Conservation (phyloP, 2,113 vertebrate species). For the Siniperca chuatsi region DNA sequence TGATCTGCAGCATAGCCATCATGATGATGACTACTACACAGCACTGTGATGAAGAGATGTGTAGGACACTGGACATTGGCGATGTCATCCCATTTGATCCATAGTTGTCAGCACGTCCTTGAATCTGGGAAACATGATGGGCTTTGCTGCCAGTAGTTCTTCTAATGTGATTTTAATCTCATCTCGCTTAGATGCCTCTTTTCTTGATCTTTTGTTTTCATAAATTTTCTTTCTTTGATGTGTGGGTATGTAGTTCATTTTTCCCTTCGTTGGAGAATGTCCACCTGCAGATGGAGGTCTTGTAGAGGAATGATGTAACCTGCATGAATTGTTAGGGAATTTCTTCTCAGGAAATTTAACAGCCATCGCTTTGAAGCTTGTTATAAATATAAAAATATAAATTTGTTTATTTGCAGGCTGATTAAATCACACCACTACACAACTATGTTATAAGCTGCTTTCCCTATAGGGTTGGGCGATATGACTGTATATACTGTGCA, state of each 20-base stretch:
- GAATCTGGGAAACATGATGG: slow-evolving; percentile 23
- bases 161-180: slow-evolving; percentile 19
- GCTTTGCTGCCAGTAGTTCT: slow-evolving; percentile 14
- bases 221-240: neutral
- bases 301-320: neutral
- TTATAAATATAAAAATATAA: neutral
- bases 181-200: neutral
- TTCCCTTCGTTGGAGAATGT: neutral
- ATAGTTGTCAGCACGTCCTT: slow-evolving; percentile 32
- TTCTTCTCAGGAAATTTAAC: neutral
- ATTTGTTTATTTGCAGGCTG: neutral
- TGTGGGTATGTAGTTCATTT: neutral
- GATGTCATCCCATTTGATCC: slow-evolving; percentile 22
- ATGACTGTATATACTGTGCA: too few species aligned
- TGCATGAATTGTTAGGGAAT: neutral
- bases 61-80: slow-evolving; percentile 11
- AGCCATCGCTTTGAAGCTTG: neutral
- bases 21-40: neutral
- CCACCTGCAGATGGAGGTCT: neutral
- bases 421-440: slow-evolving; percentile 20
- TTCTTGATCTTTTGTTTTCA: neutral
- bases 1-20: slow-evolving; percentile 5
- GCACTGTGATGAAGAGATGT: slow-evolving; percentile 24
- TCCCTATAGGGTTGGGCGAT: neutral
- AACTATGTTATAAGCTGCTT: neutral